Conservation (phyloP, 1,140 invertebrate genomes). For the Pseudoatta argentina region DNA sequence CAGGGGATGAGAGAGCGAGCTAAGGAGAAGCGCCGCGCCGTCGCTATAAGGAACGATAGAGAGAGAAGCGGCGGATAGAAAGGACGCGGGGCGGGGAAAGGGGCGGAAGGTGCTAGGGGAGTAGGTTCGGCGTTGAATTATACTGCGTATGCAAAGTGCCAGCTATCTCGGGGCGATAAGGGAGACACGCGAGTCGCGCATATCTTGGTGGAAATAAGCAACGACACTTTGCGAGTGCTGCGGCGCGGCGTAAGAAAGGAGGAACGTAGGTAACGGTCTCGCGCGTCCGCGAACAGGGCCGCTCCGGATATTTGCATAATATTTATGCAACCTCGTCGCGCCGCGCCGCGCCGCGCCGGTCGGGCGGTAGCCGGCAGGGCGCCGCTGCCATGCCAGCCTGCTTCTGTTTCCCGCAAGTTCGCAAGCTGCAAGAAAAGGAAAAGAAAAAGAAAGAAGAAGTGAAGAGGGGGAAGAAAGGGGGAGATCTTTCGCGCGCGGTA, state of each 20-base stretch:
- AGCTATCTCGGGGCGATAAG: conserved; percentile 85
- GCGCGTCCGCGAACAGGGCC: conserved; percentile 32
- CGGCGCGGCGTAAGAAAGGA: conserved; percentile 23
- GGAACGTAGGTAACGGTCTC: conserved; percentile 39
- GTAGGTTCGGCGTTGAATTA: conserved; percentile 82
- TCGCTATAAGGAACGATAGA: conserved; percentile 29
- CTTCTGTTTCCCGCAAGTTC: conserved; percentile 43
- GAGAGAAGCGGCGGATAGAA: conserved; percentile 11
- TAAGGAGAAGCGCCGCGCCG: conserved; percentile 33
- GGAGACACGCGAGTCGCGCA: conserved; percentile 83
- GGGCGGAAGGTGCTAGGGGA: neutral
- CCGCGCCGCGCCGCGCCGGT: conserved; percentile 3
- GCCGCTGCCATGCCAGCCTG: no score
- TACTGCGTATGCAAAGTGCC: conserved; percentile 84
- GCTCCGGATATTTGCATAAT: conserved; percentile 76
- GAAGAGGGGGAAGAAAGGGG: neutral
- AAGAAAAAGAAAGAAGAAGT: neutral
- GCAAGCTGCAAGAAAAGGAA: conserved; percentile 11
- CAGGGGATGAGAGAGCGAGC: conserved; percentile 18
- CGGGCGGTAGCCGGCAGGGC: no score
- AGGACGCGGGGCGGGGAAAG: neutral
- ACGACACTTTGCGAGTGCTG: conserved; percentile 76
- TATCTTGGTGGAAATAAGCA: conserved; percentile 81
- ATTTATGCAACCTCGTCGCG: conserved; percentile 71
- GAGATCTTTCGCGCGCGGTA: conserved; percentile 16